Percentiles rank a stretch among this genome's conserved stretches.
Conservation (phyloP, 2,113 vertebrate genomes). For the Mobula hypostoma region DNA sequence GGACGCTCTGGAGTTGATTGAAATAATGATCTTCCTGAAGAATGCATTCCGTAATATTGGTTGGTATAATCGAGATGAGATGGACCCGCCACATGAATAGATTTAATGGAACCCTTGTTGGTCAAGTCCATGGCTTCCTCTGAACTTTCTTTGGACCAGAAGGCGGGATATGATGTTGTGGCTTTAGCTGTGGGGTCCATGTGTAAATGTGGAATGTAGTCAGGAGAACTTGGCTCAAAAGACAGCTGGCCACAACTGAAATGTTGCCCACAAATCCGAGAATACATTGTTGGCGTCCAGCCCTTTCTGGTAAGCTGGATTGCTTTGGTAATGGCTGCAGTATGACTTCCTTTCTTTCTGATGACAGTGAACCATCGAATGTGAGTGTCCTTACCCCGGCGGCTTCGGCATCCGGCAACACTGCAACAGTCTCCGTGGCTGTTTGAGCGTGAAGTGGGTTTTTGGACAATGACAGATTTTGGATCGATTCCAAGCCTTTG, state of each 20-base stretch:
- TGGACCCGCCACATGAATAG: background rate
- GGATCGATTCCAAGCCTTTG: slow-evolving; percentile 34
- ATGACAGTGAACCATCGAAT: slow-evolving; percentile 32
- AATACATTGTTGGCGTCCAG: slow-evolving; percentile 35
- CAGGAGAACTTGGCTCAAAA: slow-evolving; percentile 27
- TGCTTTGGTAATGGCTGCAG: slow-evolving; percentile 28
- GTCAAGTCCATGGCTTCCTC: slow-evolving; percentile 32
- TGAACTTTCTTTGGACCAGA: background rate
- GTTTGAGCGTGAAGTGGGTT: slow-evolving; percentile 31
- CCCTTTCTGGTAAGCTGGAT: slow-evolving; percentile 25
- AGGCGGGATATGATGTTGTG: background rate
- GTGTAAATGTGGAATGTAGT: slow-evolving; percentile 30
- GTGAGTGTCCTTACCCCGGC: slow-evolving; percentile 28
- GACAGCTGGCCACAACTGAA: slow-evolving; percentile 27
- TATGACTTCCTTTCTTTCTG: slow-evolving; percentile 31
- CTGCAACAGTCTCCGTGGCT: slow-evolving; percentile 33
- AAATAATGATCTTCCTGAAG: background rate
- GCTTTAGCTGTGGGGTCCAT: slow-evolving; percentile 8
- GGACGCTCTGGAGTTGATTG: background rate
- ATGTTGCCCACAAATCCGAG: slow-evolving; percentile 34
- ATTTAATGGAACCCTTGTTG: background rate
- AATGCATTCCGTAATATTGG: background rate
- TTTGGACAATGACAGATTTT: slow-evolving; percentile 18
- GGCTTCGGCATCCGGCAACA: slow-evolving; percentile 23
- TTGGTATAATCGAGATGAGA: slow-evolving; percentile 21